Percentiles rank a stretch among this genome's conserved stretches.
Conservation (phyloP, 2,797 vertebrate genomes). For the Eurystomus glaucurus region DNA sequence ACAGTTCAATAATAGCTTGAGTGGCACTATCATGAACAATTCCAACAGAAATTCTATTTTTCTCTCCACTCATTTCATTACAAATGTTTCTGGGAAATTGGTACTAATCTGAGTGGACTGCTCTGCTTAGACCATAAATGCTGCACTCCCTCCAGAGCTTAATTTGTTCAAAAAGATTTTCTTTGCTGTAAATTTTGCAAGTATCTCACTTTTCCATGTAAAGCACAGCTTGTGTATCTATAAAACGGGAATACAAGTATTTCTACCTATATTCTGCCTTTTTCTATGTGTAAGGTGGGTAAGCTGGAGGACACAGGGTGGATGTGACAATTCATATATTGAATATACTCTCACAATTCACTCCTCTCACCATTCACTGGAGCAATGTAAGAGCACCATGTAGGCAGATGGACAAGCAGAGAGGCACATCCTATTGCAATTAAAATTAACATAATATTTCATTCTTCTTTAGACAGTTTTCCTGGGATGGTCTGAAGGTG, state of each 20-base stretch:
- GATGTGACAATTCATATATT: not conserved
- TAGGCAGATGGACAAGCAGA: not conserved
- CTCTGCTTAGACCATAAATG: not conserved
- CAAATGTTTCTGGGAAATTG: slow-evolving; percentile 33
- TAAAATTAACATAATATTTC: not conserved
- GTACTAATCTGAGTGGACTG: not conserved
- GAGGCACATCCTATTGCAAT: not conserved
- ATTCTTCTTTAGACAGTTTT: not conserved
- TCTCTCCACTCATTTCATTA: not conserved
- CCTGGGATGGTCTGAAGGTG: not conserved
- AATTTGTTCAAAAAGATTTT: not conserved
- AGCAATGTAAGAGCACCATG: not conserved
- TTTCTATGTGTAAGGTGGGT: no score
- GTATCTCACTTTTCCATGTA: not conserved
- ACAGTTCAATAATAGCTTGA: slow-evolving; percentile 1
- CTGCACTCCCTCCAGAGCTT: not conserved
- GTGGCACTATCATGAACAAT: not conserved
- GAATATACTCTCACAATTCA: not conserved
- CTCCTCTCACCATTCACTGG: not conserved
- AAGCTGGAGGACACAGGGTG: not conserved
- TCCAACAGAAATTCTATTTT: not conserved
- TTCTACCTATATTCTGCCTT: not conserved
- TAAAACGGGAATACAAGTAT: not conserved
- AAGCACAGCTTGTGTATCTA: not conserved
- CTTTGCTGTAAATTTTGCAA: not conserved